These are phyloP conservation scores for Creontiades dilutus DNA, from an alignment of 2,888 invertebrate genomes.

Conservation along the genomic window DNA sequence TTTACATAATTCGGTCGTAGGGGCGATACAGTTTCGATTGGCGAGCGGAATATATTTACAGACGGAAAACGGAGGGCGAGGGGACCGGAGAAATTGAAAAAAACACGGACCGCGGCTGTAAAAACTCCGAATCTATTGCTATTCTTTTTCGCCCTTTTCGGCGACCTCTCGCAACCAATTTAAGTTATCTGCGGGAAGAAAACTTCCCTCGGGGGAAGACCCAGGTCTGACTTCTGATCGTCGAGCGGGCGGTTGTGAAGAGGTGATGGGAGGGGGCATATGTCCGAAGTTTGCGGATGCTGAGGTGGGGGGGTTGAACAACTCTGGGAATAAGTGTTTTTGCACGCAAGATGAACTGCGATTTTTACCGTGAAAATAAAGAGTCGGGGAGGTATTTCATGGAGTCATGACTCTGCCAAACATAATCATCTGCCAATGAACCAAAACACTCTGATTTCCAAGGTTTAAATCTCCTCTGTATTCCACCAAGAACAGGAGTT, in stretches of 20 bases:
- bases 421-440: too few species aligned
- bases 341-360: too few species aligned
- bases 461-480: too few species aligned
- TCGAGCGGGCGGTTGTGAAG: background rate
- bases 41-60: background rate
- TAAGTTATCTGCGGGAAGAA: background rate
- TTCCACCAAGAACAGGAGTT: too few species aligned
- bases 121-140: conserved; percentile 8
- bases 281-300: too few species aligned
- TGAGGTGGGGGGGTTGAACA: too few species aligned
- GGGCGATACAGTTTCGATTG: conserved; percentile 20
- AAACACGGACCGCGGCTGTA: background rate
- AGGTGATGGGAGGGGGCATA: too few species aligned
- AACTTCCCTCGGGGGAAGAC: background rate
- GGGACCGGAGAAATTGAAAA: background rate
- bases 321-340: too few species aligned
- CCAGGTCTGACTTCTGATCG: background rate
- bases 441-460: too few species aligned
- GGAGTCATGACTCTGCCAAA: too few species aligned
- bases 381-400: too few species aligned
- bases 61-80: background rate
- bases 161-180: background rate
- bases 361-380: too few species aligned
- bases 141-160: background rate
- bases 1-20: conserved; percentile 3